These are phyloP conservation scores for Theocolax elegans DNA, from an alignment of 1,140 invertebrate species.

Conservation along the genomic window DNA sequence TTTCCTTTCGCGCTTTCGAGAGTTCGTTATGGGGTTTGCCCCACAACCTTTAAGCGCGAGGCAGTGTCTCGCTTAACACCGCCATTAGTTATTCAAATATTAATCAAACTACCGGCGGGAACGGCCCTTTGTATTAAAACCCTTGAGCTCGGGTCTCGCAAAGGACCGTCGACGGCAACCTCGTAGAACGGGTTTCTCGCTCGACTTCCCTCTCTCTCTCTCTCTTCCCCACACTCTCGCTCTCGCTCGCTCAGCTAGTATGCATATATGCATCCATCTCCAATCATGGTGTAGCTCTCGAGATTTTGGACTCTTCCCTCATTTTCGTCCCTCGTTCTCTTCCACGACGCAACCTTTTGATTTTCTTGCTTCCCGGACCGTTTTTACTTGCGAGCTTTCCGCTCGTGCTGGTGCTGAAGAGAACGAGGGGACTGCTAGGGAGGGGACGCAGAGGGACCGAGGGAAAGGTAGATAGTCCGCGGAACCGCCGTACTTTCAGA, in stretches of 20 bases:
- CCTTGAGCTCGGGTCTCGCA: slow-evolving; percentile 23
- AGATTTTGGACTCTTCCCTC: not conserved
- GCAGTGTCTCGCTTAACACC: slow-evolving; percentile 24
- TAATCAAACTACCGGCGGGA: slow-evolving; percentile 37
- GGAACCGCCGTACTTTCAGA: not conserved
- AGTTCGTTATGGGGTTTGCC: not conserved
- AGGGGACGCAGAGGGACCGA: not conserved
- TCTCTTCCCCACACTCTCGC: no score
- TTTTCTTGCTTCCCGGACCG: not conserved
- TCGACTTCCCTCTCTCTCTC: not conserved
- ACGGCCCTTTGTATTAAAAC: slow-evolving; percentile 42
- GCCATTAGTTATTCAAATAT: slow-evolving; percentile 45
- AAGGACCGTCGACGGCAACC: not conserved
- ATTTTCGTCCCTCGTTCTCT: not conserved
- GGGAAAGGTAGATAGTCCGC: not conserved
- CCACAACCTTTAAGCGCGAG: not conserved
- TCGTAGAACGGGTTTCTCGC: no score
- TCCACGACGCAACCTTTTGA: not conserved
- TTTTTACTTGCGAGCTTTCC: no score
- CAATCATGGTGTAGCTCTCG: slow-evolving; percentile 17
- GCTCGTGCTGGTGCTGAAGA: no score
- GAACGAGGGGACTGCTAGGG: not conserved
- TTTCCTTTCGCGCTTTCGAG: slow-evolving; percentile 16
- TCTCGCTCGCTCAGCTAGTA: not conserved
- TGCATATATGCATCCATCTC: not conserved